Conservation (phyloP, 35 echinoderm and acorn worm genomes). For the Apostichopus californicus region DNA sequence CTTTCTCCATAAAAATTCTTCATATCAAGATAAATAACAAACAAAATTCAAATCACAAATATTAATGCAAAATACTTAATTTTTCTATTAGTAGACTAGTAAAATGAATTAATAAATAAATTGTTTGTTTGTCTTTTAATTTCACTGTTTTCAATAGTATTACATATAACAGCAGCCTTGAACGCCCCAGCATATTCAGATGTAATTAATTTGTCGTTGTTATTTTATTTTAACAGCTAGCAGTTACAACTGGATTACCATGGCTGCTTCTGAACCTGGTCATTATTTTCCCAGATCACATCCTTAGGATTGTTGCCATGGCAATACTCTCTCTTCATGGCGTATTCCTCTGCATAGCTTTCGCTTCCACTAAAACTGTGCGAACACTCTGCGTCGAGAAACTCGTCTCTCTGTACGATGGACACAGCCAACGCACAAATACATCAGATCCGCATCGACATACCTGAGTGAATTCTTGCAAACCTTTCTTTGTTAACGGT, state of each 20-base stretch:
- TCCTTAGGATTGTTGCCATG: not conserved
- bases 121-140: not conserved
- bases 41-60: no score
- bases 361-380: conserved; percentile 24
- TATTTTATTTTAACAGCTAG: not conserved
- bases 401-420: not conserved
- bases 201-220: no score
- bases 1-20: no score
- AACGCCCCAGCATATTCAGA: not conserved
- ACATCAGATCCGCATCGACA: not conserved
- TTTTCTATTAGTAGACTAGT: not conserved
- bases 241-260: conserved; percentile 18
- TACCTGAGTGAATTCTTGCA: no score
- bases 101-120: not conserved
- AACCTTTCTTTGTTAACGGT: no score
- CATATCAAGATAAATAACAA: no score
- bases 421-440: not conserved
- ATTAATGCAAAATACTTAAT: no score
- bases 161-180: no score
- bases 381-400: not conserved
- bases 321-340: conserved; percentile 11
- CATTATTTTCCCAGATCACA: not conserved
- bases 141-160: not conserved
- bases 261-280: not conserved
- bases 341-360: not conserved